Evolutionary conservation across 2,113 vertebrate species (phyloP).

Genomic region (Tragelaphus imberbis): DNA sequence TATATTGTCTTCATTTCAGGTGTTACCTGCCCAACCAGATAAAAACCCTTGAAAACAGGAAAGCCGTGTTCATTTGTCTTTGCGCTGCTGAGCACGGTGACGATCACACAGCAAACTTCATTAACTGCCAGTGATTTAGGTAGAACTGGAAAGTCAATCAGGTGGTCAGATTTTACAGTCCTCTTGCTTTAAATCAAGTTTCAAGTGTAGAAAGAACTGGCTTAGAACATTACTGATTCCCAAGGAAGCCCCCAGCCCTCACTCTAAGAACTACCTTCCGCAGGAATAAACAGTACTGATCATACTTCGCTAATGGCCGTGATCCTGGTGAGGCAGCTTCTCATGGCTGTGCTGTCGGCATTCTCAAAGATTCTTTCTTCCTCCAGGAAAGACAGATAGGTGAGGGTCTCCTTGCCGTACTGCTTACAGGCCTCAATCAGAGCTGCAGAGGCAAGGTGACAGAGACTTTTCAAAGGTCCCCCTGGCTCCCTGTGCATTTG

Average conservation of each 20-base stretch:
- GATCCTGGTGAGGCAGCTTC: conserved; percentile 80
- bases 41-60: not conserved
- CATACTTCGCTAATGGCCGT: conserved; percentile 85
- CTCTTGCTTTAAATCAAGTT: not conserved
- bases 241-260: not conserved
- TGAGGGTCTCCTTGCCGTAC: conserved; percentile 85
- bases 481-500: no score
- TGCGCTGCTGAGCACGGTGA: not conserved
- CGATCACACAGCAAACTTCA: not conserved
- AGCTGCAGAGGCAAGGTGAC: conserved; percentile 73
- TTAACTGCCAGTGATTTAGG: not conserved
- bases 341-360: conserved; percentile 76
- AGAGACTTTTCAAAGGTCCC: not conserved
- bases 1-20: not conserved
- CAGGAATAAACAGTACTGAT: conserved; percentile 17
- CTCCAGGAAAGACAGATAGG: conserved; percentile 85
- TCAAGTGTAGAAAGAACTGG: not conserved
- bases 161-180: no score
- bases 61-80: not conserved
- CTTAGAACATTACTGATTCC: not conserved
- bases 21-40: not conserved
- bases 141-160: not conserved
- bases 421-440: conserved; percentile 88
- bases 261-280: not conserved
- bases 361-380: conserved; percentile 70